Evolutionary conservation across 2,888 invertebrate species (phyloP).

Genomic region (Colostygia pectinataria): DNA sequence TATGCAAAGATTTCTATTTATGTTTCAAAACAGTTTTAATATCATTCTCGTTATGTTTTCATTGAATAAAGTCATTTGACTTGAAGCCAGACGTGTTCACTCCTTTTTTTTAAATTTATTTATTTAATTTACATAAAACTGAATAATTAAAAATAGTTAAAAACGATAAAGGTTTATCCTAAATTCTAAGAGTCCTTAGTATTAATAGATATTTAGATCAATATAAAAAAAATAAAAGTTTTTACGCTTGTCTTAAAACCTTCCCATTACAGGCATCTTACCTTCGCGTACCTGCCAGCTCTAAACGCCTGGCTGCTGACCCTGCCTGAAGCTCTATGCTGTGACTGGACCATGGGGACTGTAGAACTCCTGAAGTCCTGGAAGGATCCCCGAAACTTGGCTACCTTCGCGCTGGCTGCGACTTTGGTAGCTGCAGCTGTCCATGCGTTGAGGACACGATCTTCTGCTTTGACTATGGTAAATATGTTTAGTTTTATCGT

Average conservation of each 20-base stretch:
- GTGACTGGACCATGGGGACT: constrained; percentile 99
- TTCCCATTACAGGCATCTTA: constrained; percentile 87
- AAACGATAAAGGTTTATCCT: too few relatives aligned
- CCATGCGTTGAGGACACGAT: constrained; percentile 68
- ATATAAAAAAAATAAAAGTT: background rate
- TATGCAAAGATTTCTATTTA: too few relatives aligned
- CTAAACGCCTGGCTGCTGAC: constrained; percentile 95
- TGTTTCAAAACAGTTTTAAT: too few relatives aligned
- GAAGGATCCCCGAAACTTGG: constrained; percentile 90
- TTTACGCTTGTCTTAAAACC: background rate
- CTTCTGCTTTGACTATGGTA: constrained; percentile 77
- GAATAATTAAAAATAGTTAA: too few relatives aligned
- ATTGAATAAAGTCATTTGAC: too few relatives aligned
- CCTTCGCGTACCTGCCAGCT: constrained; percentile 95
- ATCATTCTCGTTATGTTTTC: too few relatives aligned
- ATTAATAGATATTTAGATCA: too few relatives aligned
- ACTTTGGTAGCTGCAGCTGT: constrained; percentile 83
- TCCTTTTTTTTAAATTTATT: too few relatives aligned
- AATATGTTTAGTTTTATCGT: too few relatives aligned
- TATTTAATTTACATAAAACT: too few relatives aligned
- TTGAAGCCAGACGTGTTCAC: too few relatives aligned
- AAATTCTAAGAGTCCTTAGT: too few relatives aligned
- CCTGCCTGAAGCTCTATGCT: constrained; percentile 95
- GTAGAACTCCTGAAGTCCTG: constrained; percentile 92
- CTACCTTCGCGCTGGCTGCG: constrained; percentile 87